Percentiles rank a stretch among this genome's conserved stretches.
Evolutionary conservation across 2,888 invertebrate species (phyloP).

Genomic region (Leistus spinibarbis): DNA sequence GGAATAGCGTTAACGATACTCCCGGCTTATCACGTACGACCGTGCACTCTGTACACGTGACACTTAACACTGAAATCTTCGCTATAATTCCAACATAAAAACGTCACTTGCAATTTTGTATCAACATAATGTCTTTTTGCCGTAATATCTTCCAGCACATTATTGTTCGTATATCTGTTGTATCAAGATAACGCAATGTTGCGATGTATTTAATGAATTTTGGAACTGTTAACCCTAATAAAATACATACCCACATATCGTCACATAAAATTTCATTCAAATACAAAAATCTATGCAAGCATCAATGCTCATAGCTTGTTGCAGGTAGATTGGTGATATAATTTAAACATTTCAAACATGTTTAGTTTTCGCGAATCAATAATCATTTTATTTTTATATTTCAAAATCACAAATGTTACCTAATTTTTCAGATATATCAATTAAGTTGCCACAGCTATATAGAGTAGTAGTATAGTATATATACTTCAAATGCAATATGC

Average conservation of each 20-base stretch:
- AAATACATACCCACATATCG: neutral
- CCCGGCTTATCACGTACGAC: neutral
- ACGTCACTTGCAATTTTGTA: conserved; percentile 1
- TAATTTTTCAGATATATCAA: too few species aligned
- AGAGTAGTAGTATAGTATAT: too few species aligned
- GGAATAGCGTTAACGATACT: neutral
- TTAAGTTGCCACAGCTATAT: too few species aligned
- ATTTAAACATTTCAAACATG: too few species aligned
- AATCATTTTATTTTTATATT: too few species aligned
- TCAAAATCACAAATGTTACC: too few species aligned
- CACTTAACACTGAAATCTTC: conserved; percentile 8
- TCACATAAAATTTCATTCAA: neutral
- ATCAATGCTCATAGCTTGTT: too few species aligned
- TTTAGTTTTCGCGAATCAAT: too few species aligned
- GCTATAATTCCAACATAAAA: conserved; percentile 16
- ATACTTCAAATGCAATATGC: too few species aligned
- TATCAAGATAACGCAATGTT: neutral
- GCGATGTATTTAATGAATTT: neutral
- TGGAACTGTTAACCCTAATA: neutral
- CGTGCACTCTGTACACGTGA: neutral
- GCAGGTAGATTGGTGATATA: too few species aligned
- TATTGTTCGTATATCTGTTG: conserved; percentile 3
- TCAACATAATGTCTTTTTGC: conserved; percentile 9
- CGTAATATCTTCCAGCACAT: neutral
- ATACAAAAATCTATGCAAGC: too few species aligned